phyloP scores from a whole-genome alignment of 2,113 vertebrate genomes.

The Struthio camelus region DNA sequence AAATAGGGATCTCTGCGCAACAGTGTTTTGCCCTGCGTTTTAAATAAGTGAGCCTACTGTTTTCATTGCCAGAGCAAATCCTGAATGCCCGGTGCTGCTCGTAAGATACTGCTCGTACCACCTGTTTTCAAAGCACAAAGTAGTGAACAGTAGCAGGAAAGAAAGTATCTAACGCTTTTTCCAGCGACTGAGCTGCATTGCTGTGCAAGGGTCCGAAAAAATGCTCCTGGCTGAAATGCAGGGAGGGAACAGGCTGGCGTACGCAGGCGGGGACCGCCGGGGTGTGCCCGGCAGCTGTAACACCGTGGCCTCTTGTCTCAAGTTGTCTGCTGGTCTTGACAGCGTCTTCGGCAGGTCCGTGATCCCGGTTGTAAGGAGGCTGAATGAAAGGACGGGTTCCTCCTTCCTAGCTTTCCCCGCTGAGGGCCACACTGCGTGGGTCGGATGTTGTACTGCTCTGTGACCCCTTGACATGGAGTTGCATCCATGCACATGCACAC shows the following conservation, averaged over 20 bases:
- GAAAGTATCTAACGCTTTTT: neutral
- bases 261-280: rapidly evolving
- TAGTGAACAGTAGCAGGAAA: neutral
- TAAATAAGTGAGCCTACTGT: neutral
- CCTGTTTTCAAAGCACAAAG: neutral
- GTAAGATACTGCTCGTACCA: neutral
- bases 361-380: neutral
- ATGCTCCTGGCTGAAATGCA: neutral
- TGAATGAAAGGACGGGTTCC: neutral
- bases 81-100: neutral
- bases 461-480: neutral
- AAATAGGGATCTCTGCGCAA: neutral
- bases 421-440: too few species aligned
- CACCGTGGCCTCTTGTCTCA: neutral
- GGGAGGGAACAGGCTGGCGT: neutral
- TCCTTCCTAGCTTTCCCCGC: neutral
- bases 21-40: neutral
- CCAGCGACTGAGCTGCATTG: neutral
- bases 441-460: neutral
- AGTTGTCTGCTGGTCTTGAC: rapidly evolving
- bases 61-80: neutral
- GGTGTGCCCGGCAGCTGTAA: neutral
- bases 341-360: neutral
- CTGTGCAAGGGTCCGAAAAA: neutral
- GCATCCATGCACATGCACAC: rapidly evolving